These are phyloP conservation scores for Paracanthobrama guichenoti DNA, from an alignment of 2,113 vertebrate genomes.

Conservation along the genomic window DNA sequence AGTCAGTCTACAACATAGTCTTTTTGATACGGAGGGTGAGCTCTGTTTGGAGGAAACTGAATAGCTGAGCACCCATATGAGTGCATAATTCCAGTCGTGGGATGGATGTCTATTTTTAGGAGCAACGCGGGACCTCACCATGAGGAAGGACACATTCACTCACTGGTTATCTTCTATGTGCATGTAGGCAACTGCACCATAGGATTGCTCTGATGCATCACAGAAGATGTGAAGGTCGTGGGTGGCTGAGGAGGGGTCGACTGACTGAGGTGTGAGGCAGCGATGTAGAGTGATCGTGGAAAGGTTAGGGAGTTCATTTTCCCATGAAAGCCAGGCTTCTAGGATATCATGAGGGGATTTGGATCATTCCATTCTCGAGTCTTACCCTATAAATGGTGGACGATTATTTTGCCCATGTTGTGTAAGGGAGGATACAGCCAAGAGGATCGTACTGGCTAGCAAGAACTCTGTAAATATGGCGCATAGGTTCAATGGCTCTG, in stretches of 20 bases:
- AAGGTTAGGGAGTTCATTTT: not conserved
- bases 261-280: not conserved
- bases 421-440: not conserved
- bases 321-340: not conserved
- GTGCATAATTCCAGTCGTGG: not conserved
- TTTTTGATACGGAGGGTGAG: not conserved
- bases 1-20: not conserved
- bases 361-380: not conserved
- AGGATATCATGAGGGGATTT: not conserved
- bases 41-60: not conserved
- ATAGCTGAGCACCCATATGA: not conserved
- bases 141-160: not conserved
- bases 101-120: not conserved
- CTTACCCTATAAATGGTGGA: not conserved
- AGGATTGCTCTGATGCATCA: not conserved
- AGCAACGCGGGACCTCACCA: not conserved
- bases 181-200: not conserved
- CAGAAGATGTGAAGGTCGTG: not conserved
- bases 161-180: not conserved
- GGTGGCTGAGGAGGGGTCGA: not conserved
- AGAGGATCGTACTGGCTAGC: not conserved
- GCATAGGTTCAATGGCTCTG: constrained; percentile 2
- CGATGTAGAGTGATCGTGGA: not conserved
- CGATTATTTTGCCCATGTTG: not conserved
- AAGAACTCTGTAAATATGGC: not conserved